phyloP scores from a whole-genome alignment of 2,888 invertebrate genomes.

The Ashinkailepas kermadecensis region DNA sequence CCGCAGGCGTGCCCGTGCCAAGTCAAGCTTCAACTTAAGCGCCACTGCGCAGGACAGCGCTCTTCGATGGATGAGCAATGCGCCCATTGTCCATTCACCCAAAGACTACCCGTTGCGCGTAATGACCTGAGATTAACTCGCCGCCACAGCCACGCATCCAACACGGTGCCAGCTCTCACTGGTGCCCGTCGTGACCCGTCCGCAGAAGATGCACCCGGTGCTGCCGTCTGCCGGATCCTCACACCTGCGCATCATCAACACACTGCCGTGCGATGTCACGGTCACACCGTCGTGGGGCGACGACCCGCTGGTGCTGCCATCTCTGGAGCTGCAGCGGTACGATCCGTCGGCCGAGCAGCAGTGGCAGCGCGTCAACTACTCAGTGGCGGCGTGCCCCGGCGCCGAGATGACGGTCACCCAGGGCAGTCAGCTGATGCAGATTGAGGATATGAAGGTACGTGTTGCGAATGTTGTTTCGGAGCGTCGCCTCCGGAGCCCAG shows the following conservation, averaged over 20 bases:
- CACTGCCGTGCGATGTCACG: conserved; percentile 52
- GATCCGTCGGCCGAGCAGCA: not conserved
- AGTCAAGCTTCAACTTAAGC: too few relatives aligned
- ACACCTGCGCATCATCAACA: conserved; percentile 56
- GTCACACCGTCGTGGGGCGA: conserved; percentile 34
- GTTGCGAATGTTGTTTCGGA: too few relatives aligned
- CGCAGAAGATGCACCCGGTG: conserved; percentile 44
- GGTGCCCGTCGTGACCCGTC: not conserved
- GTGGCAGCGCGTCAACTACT: not conserved
- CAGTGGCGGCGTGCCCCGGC: not conserved
- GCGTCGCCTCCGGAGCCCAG: too few relatives aligned
- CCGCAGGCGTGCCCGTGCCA: too few relatives aligned
- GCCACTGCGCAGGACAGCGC: too few relatives aligned
- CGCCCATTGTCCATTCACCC: too few relatives aligned
- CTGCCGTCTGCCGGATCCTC: conserved; percentile 43
- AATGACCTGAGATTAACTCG: too few relatives aligned
- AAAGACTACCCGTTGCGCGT: too few relatives aligned
- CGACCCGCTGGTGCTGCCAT: conserved; percentile 2
- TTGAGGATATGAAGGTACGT: not conserved
- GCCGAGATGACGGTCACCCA: not conserved
- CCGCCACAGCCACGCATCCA: too few relatives aligned
- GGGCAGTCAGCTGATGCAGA: conserved; percentile 1
- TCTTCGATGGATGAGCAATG: too few relatives aligned
- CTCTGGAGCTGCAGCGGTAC: not conserved
- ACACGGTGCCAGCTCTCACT: too few relatives aligned